phyloP scores from a whole-genome alignment of 2,797 vertebrate species.

The Limosa lapponica region DNA sequence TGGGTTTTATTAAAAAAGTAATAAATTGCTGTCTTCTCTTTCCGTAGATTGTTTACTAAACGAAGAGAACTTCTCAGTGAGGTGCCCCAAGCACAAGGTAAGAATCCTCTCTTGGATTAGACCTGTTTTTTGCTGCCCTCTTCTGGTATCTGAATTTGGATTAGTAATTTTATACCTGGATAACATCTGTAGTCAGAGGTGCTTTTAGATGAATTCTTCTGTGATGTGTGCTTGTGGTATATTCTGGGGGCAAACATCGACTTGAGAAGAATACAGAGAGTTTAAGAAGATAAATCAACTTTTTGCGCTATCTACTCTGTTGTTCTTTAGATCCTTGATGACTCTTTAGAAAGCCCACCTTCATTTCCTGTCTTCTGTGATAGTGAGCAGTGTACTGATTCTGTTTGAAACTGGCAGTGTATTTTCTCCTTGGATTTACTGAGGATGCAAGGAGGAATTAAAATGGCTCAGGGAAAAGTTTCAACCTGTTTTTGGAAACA shows the following conservation, averaged over 20 bases:
- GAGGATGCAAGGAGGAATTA: neutral
- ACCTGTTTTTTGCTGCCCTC: neutral
- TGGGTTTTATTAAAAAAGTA: neutral
- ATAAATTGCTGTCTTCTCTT: constrained; percentile 37
- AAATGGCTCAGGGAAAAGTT: neutral
- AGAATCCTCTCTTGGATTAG: constrained; percentile 39
- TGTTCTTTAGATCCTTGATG: neutral
- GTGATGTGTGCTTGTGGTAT: neutral
- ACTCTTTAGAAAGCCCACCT: constrained; percentile 4
- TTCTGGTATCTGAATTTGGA: neutral
- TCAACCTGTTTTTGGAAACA: neutral
- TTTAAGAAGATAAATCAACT: neutral
- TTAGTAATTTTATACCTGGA: neutral
- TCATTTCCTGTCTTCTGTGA: constrained; percentile 14
- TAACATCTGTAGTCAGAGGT: neutral
- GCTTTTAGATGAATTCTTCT: neutral
- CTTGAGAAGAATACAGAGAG: neutral
- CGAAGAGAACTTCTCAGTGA: constrained; percentile 98
- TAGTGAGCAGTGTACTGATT: too few species aligned
- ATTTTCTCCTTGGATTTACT: neutral
- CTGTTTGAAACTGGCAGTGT: neutral
- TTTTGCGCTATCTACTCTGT: neutral
- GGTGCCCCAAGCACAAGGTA: constrained; percentile 99
- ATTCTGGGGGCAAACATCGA: neutral
- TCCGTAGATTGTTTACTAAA: constrained; percentile 94